A percentile compares a stretch with the other conserved stretches of the same genome.
These are phyloP conservation scores for Drosophila cyrtoloma DNA, from an alignment of 2,888 invertebrate species.

Conservation along the genomic window DNA sequence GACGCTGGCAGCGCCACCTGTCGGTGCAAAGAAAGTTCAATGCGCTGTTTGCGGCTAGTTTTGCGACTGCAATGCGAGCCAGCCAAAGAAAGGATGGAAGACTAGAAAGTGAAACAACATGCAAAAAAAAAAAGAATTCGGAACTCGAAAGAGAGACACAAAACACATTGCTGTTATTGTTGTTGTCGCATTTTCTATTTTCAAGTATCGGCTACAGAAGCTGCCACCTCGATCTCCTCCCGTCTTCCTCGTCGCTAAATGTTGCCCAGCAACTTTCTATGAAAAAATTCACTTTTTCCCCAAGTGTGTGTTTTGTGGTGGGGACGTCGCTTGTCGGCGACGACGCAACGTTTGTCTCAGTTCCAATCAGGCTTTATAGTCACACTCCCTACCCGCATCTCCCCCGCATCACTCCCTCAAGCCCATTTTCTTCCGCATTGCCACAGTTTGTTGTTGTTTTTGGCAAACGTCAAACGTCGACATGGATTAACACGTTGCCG, in stretches of 20 bases:
- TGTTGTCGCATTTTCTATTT: slow-evolving; percentile 69
- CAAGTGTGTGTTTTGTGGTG: slow-evolving; percentile 42
- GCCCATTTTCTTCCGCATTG: slow-evolving; percentile 21
- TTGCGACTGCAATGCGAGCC: slow-evolving; percentile 29
- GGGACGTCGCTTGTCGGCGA: slow-evolving; percentile 21
- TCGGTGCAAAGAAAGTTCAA: slow-evolving; percentile 27
- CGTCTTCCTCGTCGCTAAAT: slow-evolving; percentile 59
- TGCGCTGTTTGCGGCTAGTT: slow-evolving; percentile 16
- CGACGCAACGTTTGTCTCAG: slow-evolving; percentile 26
- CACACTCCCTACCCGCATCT: background rate
- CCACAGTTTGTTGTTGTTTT: slow-evolving; percentile 28
- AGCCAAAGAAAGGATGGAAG: background rate
- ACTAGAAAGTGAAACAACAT: slow-evolving; percentile 49
- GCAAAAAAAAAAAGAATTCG: slow-evolving; percentile 43
- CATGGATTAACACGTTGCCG: slow-evolving; percentile 65
- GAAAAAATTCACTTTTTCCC: slow-evolving; percentile 82
- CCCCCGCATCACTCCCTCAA: background rate
- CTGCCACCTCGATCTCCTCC: slow-evolving; percentile 25
- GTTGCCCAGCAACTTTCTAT: slow-evolving; percentile 81
- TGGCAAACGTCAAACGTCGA: slow-evolving; percentile 59
- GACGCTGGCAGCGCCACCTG: slow-evolving; percentile 47
- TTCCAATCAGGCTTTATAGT: slow-evolving; percentile 58
- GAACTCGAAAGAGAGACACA: slow-evolving; percentile 22
- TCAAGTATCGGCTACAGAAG: slow-evolving; percentile 61
- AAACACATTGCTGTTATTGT: slow-evolving; percentile 30